Percentiles rank a stretch among this genome's conserved stretches.
Conservation (phyloP, 2,113 vertebrate genomes). For the Hassar affinis region DNA sequence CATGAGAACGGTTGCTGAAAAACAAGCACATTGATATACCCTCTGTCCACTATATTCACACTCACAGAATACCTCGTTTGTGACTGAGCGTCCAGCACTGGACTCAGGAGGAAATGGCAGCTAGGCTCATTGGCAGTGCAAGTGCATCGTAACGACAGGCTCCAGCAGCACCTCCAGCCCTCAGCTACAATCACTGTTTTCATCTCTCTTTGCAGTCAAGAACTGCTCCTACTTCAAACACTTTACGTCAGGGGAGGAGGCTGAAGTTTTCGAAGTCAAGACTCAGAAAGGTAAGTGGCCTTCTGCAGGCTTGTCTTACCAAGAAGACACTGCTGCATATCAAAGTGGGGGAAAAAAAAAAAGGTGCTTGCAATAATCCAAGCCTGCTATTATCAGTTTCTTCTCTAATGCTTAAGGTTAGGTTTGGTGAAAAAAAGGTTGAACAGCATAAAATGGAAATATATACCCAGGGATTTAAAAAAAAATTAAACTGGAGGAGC, state of each 20-base stretch:
- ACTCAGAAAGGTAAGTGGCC: slow-evolving; percentile 90
- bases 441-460: slow-evolving; percentile 6
- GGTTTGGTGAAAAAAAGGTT: background rate
- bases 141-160: slow-evolving; percentile 34
- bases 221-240: slow-evolving; percentile 98
- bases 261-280: slow-evolving; percentile 91
- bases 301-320: background rate
- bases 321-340: background rate
- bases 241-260: slow-evolving; percentile 90
- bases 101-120: slow-evolving; percentile 42
- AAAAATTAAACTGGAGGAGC: background rate
- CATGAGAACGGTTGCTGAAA: background rate
- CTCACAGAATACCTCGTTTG: slow-evolving; percentile 30
- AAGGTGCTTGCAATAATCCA: background rate
- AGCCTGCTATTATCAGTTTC: background rate
- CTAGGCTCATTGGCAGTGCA: slow-evolving; percentile 46
- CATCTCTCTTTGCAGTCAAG: slow-evolving; percentile 73
- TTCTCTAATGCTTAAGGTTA: background rate
- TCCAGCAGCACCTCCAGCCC: slow-evolving; percentile 40
- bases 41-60: slow-evolving; percentile 23
- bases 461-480: slow-evolving; percentile 1
- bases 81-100: background rate
- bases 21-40: slow-evolving; percentile 21
- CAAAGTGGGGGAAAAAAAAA: background rate
- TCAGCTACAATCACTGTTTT: slow-evolving; percentile 52